Conservation (phyloP, 2,797 vertebrate genomes). For the Sebastes nivosus region DNA sequence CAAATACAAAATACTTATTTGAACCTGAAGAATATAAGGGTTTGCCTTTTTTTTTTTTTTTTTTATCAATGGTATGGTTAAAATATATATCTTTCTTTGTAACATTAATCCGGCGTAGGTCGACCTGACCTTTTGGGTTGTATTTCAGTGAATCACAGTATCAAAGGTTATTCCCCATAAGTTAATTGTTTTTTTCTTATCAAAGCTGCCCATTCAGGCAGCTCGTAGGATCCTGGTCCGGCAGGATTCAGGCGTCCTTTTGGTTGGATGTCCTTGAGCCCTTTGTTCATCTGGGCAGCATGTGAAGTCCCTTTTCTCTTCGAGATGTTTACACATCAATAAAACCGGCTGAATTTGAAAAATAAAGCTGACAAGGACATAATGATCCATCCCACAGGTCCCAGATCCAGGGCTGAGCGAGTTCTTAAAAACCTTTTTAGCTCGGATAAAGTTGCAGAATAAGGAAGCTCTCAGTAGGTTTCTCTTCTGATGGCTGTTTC, state of each 20-base stretch:
- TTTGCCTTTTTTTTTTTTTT: not conserved
- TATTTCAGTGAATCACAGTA: slow-evolving; percentile 62
- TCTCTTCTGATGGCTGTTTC: slow-evolving; percentile 54
- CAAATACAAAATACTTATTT: not conserved
- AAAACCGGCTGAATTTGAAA: slow-evolving; percentile 73
- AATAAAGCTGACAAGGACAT: slow-evolving; percentile 80
- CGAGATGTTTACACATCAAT: slow-evolving; percentile 83
- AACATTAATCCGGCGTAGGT: slow-evolving; percentile 46
- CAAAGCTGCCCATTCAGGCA: slow-evolving; percentile 70
- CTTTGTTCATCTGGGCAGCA: slow-evolving; percentile 75
- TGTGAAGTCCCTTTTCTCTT: slow-evolving; percentile 76
- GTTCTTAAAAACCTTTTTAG: slow-evolving; percentile 66
- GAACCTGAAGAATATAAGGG: not conserved
- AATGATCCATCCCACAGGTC: slow-evolving; percentile 76
- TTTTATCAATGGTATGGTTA: slow-evolving; percentile 1
- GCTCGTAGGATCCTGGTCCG: slow-evolving; percentile 53
- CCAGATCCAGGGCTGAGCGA: slow-evolving; percentile 56
- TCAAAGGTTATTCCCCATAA: slow-evolving; percentile 71
- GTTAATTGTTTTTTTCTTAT: slow-evolving; percentile 73
- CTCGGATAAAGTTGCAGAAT: slow-evolving; percentile 60
- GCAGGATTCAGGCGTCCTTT: slow-evolving; percentile 71
- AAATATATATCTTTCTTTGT: slow-evolving; percentile 39
- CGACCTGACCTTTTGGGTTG: slow-evolving; percentile 63
- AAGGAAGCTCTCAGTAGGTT: slow-evolving; percentile 61
- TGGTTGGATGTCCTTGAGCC: slow-evolving; percentile 75